Base-by-base conservation (phyloP, 2,797 vertebrate species). In the Sparidentex hasta region DNA sequence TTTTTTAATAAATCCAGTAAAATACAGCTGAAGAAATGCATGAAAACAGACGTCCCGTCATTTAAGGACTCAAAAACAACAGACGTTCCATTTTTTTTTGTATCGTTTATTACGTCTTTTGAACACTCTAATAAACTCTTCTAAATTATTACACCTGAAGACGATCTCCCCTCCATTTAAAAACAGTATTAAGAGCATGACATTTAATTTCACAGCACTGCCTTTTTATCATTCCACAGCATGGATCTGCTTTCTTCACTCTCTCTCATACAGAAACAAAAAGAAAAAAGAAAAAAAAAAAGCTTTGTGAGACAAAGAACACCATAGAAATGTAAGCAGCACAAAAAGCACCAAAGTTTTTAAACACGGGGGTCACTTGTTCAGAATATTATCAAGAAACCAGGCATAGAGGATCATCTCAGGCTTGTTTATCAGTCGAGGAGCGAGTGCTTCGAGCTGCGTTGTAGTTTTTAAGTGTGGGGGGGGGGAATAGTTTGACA, bases 201-300 rank as follows among this genome's bases (percentile, higher is more conserved):
- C 93, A 93, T 87, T 88, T 81, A 87, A 86, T 91, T 95, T 95
- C 94, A 95, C 94, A 95, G 94, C 94, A 94, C 92, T 89, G 92
- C 90, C 92, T 27, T 92, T 82, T 78, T 50, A 25, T 91, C 90
- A 85, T 81, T 87, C 89, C 90, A 88, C 85, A 83, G 87, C 84
- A 87, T 87, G 82, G 85, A 75, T 90, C 84, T 29, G 78, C 71
- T 88, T 78, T 78, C 84, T 83, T 80, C 87, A 83, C 80, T 81
- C 77, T 71, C 47, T 57, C 58, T 65, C 69, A 48, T 71, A 85
- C 69, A 85, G 69, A 5, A 71, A 41, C 29, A 65, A n/a, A 68
- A 56, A 48, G 88, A 85, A 7, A 70, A 21, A 29, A 29, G 21
- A 6, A 68, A 43, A 43, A 64, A n/a, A 68, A 57, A 50, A 90